Evolutionary conservation across 2,888 invertebrate genomes (phyloP).

Genomic region (Tenthredo notha): DNA sequence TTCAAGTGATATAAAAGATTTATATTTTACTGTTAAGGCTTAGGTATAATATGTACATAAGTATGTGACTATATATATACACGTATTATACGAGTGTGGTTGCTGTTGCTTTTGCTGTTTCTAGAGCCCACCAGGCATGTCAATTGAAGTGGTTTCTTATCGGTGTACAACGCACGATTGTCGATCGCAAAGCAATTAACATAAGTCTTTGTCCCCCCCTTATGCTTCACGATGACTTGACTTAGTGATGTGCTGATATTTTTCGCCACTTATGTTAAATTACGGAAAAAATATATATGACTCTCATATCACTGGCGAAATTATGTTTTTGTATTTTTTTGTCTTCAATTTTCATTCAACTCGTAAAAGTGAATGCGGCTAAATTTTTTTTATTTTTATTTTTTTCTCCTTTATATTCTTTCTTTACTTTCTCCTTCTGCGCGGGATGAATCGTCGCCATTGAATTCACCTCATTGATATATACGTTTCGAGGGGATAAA

Average conservation of each 20-base stretch:
- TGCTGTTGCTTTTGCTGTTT: background rate
- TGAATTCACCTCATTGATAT: background rate
- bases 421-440: background rate
- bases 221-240: background rate
- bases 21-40: background rate
- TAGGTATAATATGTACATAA: no score
- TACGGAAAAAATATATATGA: no score
- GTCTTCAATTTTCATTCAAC: background rate
- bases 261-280: background rate
- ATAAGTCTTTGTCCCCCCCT: background rate
- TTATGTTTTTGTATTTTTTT: background rate
- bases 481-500: background rate
- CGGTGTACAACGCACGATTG: slow-evolving; percentile 8
- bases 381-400: background rate
- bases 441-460: background rate
- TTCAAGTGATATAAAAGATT: background rate
- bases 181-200: slow-evolving; percentile 14
- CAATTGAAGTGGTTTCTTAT: slow-evolving; percentile 8
- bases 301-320: background rate
- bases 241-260: background rate
- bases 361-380: background rate
- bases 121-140: background rate
- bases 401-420: background rate
- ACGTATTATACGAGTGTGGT: background rate
- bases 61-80: background rate